These are phyloP conservation scores for Fregata magnificens DNA, from an alignment of 2,113 vertebrate genomes.

Conservation along the genomic window DNA sequence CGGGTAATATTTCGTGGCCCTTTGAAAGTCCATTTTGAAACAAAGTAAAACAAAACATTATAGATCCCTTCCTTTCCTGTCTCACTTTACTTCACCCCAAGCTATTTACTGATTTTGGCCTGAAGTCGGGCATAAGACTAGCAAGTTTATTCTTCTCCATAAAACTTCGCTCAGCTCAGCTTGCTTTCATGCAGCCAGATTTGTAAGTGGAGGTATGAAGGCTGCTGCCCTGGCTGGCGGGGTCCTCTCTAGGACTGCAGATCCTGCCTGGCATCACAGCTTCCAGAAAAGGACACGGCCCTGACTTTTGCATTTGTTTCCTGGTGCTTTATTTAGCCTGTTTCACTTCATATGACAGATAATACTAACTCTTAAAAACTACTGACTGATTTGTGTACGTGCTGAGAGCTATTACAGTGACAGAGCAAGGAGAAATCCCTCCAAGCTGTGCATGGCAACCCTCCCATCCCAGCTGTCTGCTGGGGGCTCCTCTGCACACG, in stretches of 20 bases:
- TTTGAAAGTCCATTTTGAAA: not conserved
- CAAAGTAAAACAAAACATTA: not conserved
- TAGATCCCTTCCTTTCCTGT: not conserved
- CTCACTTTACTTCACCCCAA: not conserved
- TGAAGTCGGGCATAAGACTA: not conserved
- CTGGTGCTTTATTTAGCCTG: not conserved
- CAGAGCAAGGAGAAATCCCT: not conserved
- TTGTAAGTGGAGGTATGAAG: not conserved
- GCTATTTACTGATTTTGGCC: not conserved
- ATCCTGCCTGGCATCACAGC: not conserved
- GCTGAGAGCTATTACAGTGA: not conserved
- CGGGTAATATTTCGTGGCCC: not conserved
- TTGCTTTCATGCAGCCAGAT: fast-evolving
- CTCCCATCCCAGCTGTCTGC: not conserved
- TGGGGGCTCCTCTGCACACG: not conserved
- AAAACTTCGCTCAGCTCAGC: not conserved
- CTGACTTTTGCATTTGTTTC: not conserved
- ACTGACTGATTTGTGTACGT: not conserved
- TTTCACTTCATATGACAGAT: not conserved
- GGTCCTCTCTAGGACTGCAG: not conserved
- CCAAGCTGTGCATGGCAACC: not conserved
- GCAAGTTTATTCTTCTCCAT: not conserved
- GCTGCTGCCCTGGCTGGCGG: not conserved
- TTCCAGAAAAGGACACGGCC: not conserved
- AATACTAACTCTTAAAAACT: not conserved